Percentiles rank a stretch among this genome's conserved stretches.
phyloP scores from a whole-genome alignment of 2,888 invertebrate genomes.

The Conistra vaccinii region DNA sequence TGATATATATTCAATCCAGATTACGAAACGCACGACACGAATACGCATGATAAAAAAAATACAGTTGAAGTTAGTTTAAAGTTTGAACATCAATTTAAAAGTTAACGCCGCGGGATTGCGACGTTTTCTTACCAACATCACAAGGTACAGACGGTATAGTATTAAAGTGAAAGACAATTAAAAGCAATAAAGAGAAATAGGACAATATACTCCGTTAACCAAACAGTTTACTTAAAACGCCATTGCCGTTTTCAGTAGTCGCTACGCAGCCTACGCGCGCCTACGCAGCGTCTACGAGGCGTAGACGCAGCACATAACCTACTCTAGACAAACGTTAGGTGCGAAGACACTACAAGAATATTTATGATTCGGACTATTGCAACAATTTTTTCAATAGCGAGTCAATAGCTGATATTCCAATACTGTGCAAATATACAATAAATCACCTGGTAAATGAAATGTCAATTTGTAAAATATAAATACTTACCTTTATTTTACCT shows the following conservation, averaged over 20 bases:
- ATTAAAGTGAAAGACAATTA: background rate
- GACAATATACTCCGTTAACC: background rate
- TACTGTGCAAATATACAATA: background rate
- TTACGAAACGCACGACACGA: constrained; percentile 34
- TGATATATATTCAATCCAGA: constrained; percentile 28
- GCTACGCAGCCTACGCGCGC: background rate
- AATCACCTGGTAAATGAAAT: background rate
- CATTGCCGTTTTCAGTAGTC: no score
- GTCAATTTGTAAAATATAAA: no score
- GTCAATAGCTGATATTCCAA: background rate
- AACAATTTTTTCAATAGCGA: no score
- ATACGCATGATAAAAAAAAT: background rate
- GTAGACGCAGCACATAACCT: background rate
- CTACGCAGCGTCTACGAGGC: background rate
- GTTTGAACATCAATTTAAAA: background rate
- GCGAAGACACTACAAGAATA: background rate
- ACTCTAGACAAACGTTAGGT: background rate
- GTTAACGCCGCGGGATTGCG: background rate
- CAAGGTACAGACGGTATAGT: background rate
- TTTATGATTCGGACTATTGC: background rate
- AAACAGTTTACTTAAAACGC: background rate
- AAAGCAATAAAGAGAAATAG: background rate
- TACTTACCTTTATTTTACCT: no score
- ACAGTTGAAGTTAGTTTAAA: background rate
- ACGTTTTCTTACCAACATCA: background rate